A percentile compares a stretch with the other conserved stretches of the same genome.
phyloP scores from a whole-genome alignment of 2,888 invertebrate species.

The Atrina japonica region DNA sequence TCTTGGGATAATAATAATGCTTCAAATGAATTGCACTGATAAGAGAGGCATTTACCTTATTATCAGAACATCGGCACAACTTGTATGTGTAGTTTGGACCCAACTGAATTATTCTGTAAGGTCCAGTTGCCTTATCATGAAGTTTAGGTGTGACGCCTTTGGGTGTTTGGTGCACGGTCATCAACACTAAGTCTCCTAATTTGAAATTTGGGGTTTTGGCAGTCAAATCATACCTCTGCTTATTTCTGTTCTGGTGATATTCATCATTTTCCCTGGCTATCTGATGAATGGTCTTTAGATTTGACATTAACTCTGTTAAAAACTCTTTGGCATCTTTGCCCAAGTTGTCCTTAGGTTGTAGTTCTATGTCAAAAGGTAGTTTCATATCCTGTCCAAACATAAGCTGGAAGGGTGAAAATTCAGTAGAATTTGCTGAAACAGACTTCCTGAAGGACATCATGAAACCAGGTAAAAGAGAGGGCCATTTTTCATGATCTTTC shows the following conservation, averaged over 20 bases:
- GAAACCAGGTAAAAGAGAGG: conserved; percentile 2
- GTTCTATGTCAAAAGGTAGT: conserved; percentile 38
- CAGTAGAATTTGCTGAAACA: conserved; percentile 8
- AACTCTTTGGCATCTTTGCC: conserved; percentile 7
- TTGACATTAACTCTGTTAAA: conserved; percentile 16
- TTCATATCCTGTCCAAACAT: conserved; percentile 40
- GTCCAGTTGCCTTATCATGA: conserved; percentile 35
- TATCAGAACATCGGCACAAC: neutral
- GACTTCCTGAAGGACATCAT: conserved; percentile 29
- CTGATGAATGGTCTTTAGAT: conserved; percentile 21
- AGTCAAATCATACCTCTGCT: conserved; percentile 17
- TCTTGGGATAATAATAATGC: conserved; percentile 21
- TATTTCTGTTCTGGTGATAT: conserved; percentile 24
- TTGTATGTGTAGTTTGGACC: conserved; percentile 41
- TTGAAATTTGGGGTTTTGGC: conserved; percentile 24
- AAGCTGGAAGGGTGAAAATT: conserved; percentile 21
- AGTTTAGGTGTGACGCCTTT: conserved; percentile 36
- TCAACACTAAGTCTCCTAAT: conserved; percentile 27
- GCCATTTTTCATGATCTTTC: conserved; percentile 28
- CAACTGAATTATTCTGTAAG: conserved; percentile 30
- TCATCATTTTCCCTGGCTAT: conserved; percentile 16
- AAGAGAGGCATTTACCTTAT: neutral
- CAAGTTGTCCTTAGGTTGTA: conserved; percentile 41
- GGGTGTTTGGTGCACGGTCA: conserved; percentile 17
- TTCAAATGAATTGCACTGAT: conserved; percentile 21